A percentile compares a stretch with the other conserved stretches of the same genome.
phyloP scores from a whole-genome alignment of 1,140 invertebrate genomes.

The Drosophila cardini region DNA sequence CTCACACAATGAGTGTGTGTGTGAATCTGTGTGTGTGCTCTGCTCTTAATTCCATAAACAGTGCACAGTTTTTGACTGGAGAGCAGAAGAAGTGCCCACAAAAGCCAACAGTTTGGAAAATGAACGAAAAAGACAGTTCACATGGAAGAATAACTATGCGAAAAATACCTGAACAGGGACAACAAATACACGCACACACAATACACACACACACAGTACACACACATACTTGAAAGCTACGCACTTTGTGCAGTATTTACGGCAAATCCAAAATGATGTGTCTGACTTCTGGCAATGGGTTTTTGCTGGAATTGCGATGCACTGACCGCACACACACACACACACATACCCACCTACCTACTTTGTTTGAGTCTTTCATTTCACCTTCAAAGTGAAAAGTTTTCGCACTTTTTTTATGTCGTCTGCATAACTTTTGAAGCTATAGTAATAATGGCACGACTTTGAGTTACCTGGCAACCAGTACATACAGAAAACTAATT shows the following conservation, averaged over 20 bases:
- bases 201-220: slow-evolving; percentile 6
- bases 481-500: too few species aligned
- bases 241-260: slow-evolving; percentile 62
- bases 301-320: slow-evolving; percentile 50
- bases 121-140: slow-evolving; percentile 69
- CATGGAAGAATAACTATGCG: slow-evolving; percentile 34
- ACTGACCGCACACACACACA: slow-evolving; percentile 58
- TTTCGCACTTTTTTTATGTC: slow-evolving; percentile 25
- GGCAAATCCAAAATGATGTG: slow-evolving; percentile 78
- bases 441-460: too few species aligned
- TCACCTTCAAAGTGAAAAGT: slow-evolving; percentile 68
- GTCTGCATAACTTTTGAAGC: slow-evolving; percentile 8
- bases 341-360: background rate
- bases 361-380: slow-evolving; percentile 61
- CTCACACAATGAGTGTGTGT: slow-evolving; percentile 2
- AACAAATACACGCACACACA: slow-evolving; percentile 19
- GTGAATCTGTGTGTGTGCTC: background rate
- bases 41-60: slow-evolving; percentile 55
- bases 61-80: slow-evolving; percentile 34
- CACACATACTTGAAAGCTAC: slow-evolving; percentile 5
- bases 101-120: slow-evolving; percentile 75
- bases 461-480: too few species aligned
- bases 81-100: slow-evolving; percentile 32
- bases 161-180: slow-evolving; percentile 40
- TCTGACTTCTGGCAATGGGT: slow-evolving; percentile 61